Evolutionary conservation across 2,797 vertebrate species (phyloP).

Genomic region (Parauchenoglanis ngamensis): DNA sequence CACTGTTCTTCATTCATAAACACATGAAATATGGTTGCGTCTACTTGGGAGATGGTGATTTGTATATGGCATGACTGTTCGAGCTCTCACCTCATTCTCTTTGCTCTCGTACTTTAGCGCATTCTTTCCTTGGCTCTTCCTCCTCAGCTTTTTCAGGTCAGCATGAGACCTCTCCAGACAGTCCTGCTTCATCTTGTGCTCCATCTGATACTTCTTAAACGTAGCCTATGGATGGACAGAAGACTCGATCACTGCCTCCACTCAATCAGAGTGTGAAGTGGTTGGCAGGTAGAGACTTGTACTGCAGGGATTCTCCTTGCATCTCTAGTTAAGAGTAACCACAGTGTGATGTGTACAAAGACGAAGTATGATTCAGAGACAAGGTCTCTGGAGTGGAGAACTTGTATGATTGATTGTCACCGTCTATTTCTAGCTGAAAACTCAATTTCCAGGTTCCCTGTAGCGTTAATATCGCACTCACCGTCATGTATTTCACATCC

Average conservation of each 20-base stretch:
- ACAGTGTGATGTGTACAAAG: neutral
- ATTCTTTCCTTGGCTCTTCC: conserved; percentile 96
- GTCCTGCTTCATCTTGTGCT: conserved; percentile 91
- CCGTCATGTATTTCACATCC: conserved; percentile 97
- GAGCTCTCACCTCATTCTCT: conserved; percentile 85
- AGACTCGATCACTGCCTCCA: conserved; percentile 12
- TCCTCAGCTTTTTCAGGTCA: conserved; percentile 91
- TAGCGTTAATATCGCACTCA: conserved; percentile 68
- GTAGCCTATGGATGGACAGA: conserved; percentile 80
- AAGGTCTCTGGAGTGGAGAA: neutral
- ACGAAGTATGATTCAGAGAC: conserved; percentile 1
- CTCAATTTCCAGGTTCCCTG: neutral
- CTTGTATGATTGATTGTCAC: neutral
- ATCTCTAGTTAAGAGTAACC: conserved; percentile 2
- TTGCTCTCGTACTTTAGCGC: conserved; percentile 89
- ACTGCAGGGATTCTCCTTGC: neutral
- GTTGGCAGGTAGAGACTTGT: conserved; percentile 10
- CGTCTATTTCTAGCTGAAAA: neutral
- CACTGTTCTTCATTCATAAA: neutral
- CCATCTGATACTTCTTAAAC: conserved; percentile 90
- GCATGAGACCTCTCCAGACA: conserved; percentile 92
- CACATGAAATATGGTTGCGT: neutral
- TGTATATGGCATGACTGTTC: neutral
- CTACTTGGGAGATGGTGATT: neutral
- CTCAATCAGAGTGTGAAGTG: neutral